Evolutionary conservation across 2,113 vertebrate species (phyloP).

Genomic region (Melanostigma gelatinosum): DNA sequence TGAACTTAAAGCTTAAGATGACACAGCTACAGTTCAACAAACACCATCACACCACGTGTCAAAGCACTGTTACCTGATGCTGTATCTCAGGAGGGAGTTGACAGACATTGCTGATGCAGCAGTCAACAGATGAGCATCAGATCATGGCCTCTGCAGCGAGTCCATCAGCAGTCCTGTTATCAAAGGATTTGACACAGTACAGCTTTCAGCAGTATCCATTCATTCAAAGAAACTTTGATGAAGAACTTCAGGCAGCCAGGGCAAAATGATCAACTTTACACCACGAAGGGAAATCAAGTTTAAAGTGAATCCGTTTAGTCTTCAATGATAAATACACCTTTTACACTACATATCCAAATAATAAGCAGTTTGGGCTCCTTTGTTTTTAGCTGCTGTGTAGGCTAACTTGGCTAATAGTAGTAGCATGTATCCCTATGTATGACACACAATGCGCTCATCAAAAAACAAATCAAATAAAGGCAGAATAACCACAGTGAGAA

Average conservation of each 20-base stretch:
- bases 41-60: neutral
- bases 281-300: neutral
- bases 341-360: neutral
- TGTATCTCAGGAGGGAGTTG: slow-evolving; percentile 64
- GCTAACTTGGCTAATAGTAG: neutral
- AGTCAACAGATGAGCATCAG: slow-evolving; percentile 6
- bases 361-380: neutral
- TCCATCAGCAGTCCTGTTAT: slow-evolving; percentile 4
- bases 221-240: neutral
- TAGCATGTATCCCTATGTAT: no score
- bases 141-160: neutral
- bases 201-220: neutral
- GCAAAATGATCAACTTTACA: neutral
- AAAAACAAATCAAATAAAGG: neutral
- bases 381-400: neutral
- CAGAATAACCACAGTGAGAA: neutral
- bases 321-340: neutral
- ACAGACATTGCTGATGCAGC: slow-evolving; percentile 64
- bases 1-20: neutral
- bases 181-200: neutral
- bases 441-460: no score
- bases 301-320: no score
- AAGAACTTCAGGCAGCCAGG: no score
- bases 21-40: neutral
- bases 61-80: slow-evolving; percentile 63